Evolutionary conservation across 2,888 invertebrate genomes (phyloP), one percentile per base, ranked within the genome.

Genomic region (Oligia strigilis): DNA sequence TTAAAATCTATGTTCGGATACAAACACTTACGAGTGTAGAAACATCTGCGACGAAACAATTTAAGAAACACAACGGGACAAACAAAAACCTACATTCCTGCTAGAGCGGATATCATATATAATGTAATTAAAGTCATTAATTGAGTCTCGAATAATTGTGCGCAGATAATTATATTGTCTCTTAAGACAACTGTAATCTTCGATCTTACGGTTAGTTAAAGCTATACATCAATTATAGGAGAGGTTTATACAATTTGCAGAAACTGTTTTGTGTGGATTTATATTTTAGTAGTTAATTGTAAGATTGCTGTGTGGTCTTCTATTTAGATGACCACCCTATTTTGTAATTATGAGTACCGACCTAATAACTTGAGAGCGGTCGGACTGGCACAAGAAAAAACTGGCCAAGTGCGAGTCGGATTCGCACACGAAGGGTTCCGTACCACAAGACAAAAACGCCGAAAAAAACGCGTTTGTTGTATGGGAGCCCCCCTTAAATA

Each of bases 141-240:
- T 88, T 84, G 55, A 43, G 43, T 23, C 71, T 80, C 82, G 84
- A 89, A 89, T 88, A 89, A 88, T 88, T 89, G 87, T 84, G 78
- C 70, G 73, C 72, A 70, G 79, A 84, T 89, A 89, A 89, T 88
- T 89, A 88, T 80, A 89, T 87, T 88, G 88, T 88, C 88, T 86
- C 70, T 70, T 77, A 75, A 66, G 77, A 81, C 87, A 77, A 82
- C 70, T 71, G 72, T 77, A 81, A 89, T 89, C 89, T 87, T 78
- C 75, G 86, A 89, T 89, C 86, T 89, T 82, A 73, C 73, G 71
- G 75, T 80, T 75, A 62, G 84, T 87, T 73, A 67, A 36, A 81
- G 69, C 19, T 81, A 72, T 78, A 75, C 78, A 85, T 83, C 75
- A 85, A 77, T 87, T 82, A 84, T 70, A 40, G 69, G 70, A 70